Base-by-base conservation (phyloP, 2,797 vertebrate species). In the Sebastes matsubarae region DNA sequence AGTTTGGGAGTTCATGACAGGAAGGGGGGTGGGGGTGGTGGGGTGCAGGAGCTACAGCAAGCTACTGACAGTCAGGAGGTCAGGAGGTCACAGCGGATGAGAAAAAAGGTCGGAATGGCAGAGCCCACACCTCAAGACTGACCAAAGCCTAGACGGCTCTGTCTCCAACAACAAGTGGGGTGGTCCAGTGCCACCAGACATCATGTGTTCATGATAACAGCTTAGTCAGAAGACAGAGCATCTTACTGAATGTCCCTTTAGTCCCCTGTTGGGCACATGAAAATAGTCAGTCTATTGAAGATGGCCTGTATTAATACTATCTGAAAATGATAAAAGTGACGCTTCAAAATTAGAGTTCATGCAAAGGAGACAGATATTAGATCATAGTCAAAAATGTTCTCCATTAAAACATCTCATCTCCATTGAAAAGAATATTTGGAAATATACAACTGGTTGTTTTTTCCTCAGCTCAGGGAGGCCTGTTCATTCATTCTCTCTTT, bases 81-180 rank as follows among this genome's bases (percentile, higher is more conserved):
- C 86, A 84, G 57, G 69, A 85, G 89, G 88, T 88, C 81, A 70
- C 42, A 59, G 8, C 0, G 25, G 68, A 84, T 20, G 69, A 79
- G 64, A 70, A 54, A 14, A 80, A 14, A 80, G 87, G 91, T 91
- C 85, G 82, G 54, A 65, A 58, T 72, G 75, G 83, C 69, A 82
- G 13, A 86, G 83, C 88, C 90, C 85, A 88, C 91, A 91, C 92
- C 81, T 87, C 67, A 75, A 90, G 87, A 50, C 20, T 22, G 72
- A 70, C 57, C 59, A 10, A 66, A 75, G 76, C 63, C 88, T 24
- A 88, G 88, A 94, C 89, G 80, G 73, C 87, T 71, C 82, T 81
- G 77, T 77, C 89, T 89, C 87, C 80, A 74, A 87, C 81, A 90
- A 93, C 90, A 90, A 52, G 30, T 22, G 5, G 66, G 87, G 79